Conservation (phyloP, 2,113 vertebrate species). For the Calyptommatus sinebrachiatus region DNA sequence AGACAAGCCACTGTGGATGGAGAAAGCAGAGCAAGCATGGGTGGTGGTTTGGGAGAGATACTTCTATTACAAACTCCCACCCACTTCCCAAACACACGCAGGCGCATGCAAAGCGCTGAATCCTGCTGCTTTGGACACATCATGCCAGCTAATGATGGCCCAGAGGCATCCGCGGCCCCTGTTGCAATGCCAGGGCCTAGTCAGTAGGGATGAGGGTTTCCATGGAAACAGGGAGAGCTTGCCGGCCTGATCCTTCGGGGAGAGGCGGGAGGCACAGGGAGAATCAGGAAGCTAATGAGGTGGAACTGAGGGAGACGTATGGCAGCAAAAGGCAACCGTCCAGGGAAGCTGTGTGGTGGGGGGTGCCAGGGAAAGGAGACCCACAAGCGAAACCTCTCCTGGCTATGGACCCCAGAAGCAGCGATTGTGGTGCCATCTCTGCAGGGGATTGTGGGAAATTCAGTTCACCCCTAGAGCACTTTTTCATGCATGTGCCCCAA, state of each 20-base stretch:
- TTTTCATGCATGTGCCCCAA: too few species aligned
- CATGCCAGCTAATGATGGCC: slow-evolving; percentile 29
- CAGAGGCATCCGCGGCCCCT: slow-evolving; percentile 50
- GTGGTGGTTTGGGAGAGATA: background rate
- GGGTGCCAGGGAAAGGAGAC: too few species aligned
- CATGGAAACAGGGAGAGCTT: slow-evolving; percentile 41
- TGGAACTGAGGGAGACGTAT: background rate
- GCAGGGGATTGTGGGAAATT: too few species aligned
- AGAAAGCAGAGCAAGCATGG: background rate
- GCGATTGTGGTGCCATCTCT: too few species aligned
- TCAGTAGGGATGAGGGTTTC: slow-evolving; percentile 56
- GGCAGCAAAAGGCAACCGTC: background rate
- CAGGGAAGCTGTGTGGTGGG: background rate
- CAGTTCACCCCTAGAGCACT: too few species aligned
- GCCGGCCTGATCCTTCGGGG: background rate
- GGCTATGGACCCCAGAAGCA: too few species aligned
- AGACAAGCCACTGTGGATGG: background rate
- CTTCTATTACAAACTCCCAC: background rate
- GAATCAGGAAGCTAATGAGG: slow-evolving; percentile 20
- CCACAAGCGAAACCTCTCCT: too few species aligned
- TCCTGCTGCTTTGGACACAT: background rate
- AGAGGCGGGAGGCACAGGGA: background rate
- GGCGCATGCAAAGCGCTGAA: background rate
- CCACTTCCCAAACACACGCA: accelerated
- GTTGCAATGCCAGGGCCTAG: slow-evolving; percentile 30